Base-by-base conservation (phyloP, 2,888 invertebrate genomes). In the Caenorhabditis wallacei region DNA sequence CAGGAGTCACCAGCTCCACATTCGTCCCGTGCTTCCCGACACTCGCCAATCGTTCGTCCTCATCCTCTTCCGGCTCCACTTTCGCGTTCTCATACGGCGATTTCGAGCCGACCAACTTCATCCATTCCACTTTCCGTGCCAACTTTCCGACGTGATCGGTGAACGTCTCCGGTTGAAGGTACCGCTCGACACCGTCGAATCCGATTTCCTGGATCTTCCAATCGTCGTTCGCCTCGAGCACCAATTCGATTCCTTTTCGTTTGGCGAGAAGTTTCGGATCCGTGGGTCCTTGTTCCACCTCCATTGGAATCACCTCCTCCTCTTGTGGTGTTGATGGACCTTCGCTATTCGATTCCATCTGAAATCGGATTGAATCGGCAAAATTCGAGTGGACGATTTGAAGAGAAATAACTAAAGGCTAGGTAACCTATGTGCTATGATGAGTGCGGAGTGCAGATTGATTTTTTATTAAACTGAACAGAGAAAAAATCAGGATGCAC, bases 191-290 rank as follows among this genome's bases (percentile, higher is more conserved):
- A 8, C 91, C 91, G 59, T 91, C 89, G 70, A 84, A 91, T 7
- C 87, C 87, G 48, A 91, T 90, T 63, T 89, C 89, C 30, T 88
- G 82, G 20, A 91, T 89, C 76, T 89, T 88, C 89, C 90, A 90
- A 59, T 91, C 86, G 16, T 84, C 72, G 37, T 68, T 82, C 13
- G 87, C 69, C 63, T 85, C 87, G 16, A 87, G 63, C 1, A 78
- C 74, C 0, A 86, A 51, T 3, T 79, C 78, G 0, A 85, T 85
- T 0, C 87, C 87, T 51, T 75, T 63, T 7, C 80, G 63, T 16
- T 16, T n/a, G 10, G 24, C 4, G 24, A 10, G 4, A 46, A 43
- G 13, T 13, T 57, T n/a, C 30, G 61, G 46, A 3, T 18, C 51
- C 0, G 18, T 8, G 1, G 64, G 35, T 18, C 7, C 51, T 10